Evolutionary conservation across 2,888 invertebrate species (phyloP), one percentile per base, ranked within the genome.

Genomic region (Danaus chrysippus): DNA sequence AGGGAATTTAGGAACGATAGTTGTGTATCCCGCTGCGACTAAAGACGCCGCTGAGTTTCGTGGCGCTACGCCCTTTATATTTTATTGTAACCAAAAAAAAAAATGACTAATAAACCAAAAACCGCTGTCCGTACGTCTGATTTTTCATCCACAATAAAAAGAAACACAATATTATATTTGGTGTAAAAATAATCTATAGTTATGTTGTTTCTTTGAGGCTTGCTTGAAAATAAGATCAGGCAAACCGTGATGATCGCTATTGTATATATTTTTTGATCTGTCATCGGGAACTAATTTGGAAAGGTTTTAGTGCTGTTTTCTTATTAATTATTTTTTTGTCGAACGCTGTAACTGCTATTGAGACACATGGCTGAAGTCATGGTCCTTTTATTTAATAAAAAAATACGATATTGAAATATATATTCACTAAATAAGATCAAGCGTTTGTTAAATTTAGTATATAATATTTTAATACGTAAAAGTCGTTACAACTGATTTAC

Each of bases 211-310:
- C 56, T 10, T 58, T 60, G n/a, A 44, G 41, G 17, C 1, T 17
- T 53, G 43, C 53, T 42, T 54, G 34, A 42, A 46, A 23, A 42
- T 13, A 43, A 19, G 13, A 9, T 13, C 11, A 49, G 42, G 23
- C 15, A 17, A 11, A 49, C 10, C 34, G 60, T 49, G 46, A 49
- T 63, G 34, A 58, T 42, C 54, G 55, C 54, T 44, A 59, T 62
- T 61, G 49, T 57, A 57, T 59, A 62, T 57, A 66, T 63, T 88
- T 89, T 89, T 87, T 89, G 81, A 83, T 87, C 87, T 91, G 90
- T 91, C 90, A 91, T 91, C 90, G 90, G 84, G 89, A 91, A 90
- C 89, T 91, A 89, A 91, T 91, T 89, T 90, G 81, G 83, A 73
- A 77, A 74, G 74, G 82, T 83, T 89, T 88, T 88, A 87, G 83